Base-by-base conservation (phyloP, 2,888 invertebrate genomes). In the Protophormia terraenovae region DNA sequence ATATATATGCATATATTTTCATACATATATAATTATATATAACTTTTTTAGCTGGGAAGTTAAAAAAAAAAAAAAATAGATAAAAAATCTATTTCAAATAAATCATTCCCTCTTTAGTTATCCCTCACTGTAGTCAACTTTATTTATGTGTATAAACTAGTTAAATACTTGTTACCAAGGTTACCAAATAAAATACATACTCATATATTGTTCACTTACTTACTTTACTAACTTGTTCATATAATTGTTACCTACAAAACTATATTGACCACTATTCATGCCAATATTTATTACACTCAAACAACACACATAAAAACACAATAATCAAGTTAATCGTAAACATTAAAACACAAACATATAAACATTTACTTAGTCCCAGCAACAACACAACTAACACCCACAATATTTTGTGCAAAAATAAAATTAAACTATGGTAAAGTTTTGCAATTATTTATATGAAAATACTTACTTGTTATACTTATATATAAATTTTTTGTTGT, bases 361-460 rank as follows among this genome's bases (percentile, higher is more conserved):
- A 47, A 82, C 7, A 41, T 41, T 41, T 41, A 8, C 27, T 55
- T n/a, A n/a, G n/a, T n/a, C n/a, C n/a, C 29, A 12, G n/a, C 29
- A 14, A 45, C 41, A 3, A 12, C 16, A n/a, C 60, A 64, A n/a
- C 22, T n/a, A 24, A 66, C 64, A 27, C 29, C 50, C 19, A 35
- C 10, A 19, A 60, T 19, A 14, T 35, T 3, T 35, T 64, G 14
- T 62, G 38, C n/a, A 62, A 35, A 60, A 60, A 22, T 6, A n/a
- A 24, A 55, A 24, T 22, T 19, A 7, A n/a, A 50, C 55, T 55
- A 55, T 12, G 8, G 1, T 32, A 38, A 67, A 62, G 22, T 72
- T 82, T 53, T 69, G 47, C 72, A 77, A 78, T 78, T 72, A 72
- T 83, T 83, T 19, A 58, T 53, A 41, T n/a, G 22, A 27, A 62